These are phyloP conservation scores for Varanus komodoensis DNA, from an alignment of 2,113 vertebrate species.

Conservation along the genomic window DNA sequence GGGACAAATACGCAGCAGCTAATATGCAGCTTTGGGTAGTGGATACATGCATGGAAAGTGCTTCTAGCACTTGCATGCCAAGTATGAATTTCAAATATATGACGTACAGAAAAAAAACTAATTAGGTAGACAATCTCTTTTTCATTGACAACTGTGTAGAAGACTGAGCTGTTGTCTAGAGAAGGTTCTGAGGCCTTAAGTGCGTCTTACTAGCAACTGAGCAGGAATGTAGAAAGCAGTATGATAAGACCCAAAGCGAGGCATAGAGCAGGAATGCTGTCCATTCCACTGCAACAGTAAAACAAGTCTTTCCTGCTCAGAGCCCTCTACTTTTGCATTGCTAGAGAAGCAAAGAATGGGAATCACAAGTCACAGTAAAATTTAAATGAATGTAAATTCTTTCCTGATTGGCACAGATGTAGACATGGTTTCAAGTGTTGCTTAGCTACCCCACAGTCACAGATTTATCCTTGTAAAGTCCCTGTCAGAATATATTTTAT, in stretches of 20 bases:
- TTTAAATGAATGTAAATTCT: neutral
- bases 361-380: neutral
- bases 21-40: neutral
- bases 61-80: neutral
- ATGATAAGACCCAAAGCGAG: neutral
- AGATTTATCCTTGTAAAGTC: neutral
- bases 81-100: neutral
- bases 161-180: neutral
- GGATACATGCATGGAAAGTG: neutral
- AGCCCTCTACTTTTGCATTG: neutral
- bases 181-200: neutral
- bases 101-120: neutral
- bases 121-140: neutral
- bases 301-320: neutral
- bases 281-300: neutral
- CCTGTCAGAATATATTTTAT: neutral
- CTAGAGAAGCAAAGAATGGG: neutral
- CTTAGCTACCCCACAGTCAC: neutral
- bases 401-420: neutral
- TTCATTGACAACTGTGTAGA: constrained; percentile 5
- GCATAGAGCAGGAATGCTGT: neutral
- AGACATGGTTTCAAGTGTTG: neutral
- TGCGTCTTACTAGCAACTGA: neutral
- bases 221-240: neutral
- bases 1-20: neutral